Evolutionary conservation across 2,888 invertebrate species (phyloP).

Genomic region (Sylvicola cinctus): DNA sequence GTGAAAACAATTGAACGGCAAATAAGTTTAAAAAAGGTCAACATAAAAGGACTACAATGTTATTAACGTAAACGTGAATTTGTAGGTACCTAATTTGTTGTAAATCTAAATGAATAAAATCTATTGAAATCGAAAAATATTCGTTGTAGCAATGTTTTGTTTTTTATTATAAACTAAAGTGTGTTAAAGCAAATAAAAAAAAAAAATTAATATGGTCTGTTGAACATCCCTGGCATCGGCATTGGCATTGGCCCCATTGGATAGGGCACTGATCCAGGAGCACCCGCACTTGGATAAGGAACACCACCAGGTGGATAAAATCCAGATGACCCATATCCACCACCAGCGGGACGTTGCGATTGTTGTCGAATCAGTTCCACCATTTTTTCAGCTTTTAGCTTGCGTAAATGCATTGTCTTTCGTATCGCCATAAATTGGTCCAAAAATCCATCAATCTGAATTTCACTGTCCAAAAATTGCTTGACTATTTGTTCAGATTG

Average conservation of each 20-base stretch:
- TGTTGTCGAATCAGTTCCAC: constrained; percentile 39
- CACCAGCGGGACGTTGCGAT: constrained; percentile 17
- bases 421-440: constrained; percentile 62
- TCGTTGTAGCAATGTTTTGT: no score
- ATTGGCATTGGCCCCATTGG: constrained; percentile 22
- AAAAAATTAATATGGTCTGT: no score
- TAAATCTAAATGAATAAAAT: no score
- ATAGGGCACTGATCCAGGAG: constrained; percentile 36
- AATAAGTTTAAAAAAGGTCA: no score
- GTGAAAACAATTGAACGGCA: no score
- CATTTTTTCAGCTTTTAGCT: constrained; percentile 89
- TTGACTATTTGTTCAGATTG: constrained; percentile 70
- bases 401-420: constrained; percentile 55
- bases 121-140: no score
- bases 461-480: constrained; percentile 52
- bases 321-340: constrained; percentile 13
- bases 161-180: no score
- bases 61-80: no score
- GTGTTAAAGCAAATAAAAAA: no score
- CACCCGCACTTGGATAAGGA: background rate
- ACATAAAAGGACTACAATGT: no score
- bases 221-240: constrained; percentile 12
- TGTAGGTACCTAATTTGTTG: no score
- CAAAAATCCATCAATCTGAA: constrained; percentile 62
- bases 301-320: constrained; percentile 22